Evolutionary conservation across 2,797 vertebrate species (phyloP), one percentile per base, ranked within the genome.

Genomic region (Falco berigora): DNA sequence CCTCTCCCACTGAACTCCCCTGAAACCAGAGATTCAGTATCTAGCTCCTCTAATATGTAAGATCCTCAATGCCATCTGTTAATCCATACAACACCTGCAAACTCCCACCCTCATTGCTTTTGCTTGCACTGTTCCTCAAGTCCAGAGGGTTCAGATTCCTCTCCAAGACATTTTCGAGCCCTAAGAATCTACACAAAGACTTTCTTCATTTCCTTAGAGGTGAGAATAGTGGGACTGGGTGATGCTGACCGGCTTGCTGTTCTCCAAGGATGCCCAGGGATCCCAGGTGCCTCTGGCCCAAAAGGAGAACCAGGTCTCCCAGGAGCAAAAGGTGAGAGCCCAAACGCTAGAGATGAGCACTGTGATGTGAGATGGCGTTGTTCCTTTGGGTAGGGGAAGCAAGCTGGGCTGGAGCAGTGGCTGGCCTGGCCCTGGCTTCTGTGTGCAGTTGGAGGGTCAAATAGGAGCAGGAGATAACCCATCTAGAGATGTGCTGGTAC

Each of bases 181-280:
- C 22, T 76, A 73, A 86, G 66, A 80, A 94, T 66, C 76, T 92
- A 59, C 36, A 61, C 19, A 44, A 92, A 64, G 19, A 32, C 34
- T 92, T 10, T 86, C 49, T 90, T 83, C 10, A 38, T 92, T 93
- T 88, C 44, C 50, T 30, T 82, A 95, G 96, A 92, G 15, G 72
- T 96, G 30, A 94, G 59, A 84, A 50, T 95, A 42, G 87, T 95
- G 56, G 95, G 94, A 69, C 52, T 96, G 13, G 30, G 61, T 44
- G 86, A 92, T 38, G 53, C 67, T 11, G 95, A 94, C 32, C 81
- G 18, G 40, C 58, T 97, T 0, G 7, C 95, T 28, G 3, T 96
- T 74, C 85, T 96, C 58, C 90, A 83, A 74, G 95, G 96, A 63
- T 96, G 96, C 55, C 91, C 96, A 72, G 96, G 96, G 22, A 92